These are phyloP conservation scores for Pelvicachromis taeniatus DNA, from an alignment of 2,113 vertebrate genomes.

Conservation along the genomic window DNA sequence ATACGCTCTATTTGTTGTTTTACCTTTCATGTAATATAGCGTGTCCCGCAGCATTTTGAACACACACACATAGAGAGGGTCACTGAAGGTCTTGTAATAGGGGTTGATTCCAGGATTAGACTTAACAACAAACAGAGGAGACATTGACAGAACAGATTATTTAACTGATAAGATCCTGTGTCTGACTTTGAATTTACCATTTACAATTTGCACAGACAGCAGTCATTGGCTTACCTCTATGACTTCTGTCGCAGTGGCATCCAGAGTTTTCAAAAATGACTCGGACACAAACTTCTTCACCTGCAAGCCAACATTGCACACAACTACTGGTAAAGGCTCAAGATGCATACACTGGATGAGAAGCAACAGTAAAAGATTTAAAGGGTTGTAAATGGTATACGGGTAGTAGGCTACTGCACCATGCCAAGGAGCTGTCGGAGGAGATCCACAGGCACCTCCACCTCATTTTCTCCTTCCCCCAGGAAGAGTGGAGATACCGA, in stretches of 20 bases:
- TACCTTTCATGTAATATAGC: constrained; percentile 91
- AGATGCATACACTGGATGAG: neutral
- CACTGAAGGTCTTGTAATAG: constrained; percentile 88
- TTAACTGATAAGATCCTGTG: neutral
- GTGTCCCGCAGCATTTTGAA: constrained; percentile 98
- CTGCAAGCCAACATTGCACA: constrained; percentile 50
- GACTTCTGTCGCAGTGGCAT: constrained; percentile 75
- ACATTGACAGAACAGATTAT: constrained; percentile 10
- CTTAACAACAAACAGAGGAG: constrained; percentile 64
- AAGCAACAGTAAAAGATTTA: neutral
- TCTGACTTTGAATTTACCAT: neutral
- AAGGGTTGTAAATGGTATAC: fast-evolving
- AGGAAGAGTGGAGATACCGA: constrained; percentile 89
- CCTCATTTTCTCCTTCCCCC: constrained; percentile 80
- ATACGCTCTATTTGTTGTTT: neutral
- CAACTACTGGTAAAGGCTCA: neutral
- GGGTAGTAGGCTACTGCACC: constrained; percentile 63
- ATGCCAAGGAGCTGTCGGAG: constrained; percentile 84
- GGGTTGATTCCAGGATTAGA: constrained; percentile 74
- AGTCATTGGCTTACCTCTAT: constrained; percentile 73
- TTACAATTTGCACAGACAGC: neutral
- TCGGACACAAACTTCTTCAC: constrained; percentile 75
- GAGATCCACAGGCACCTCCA: constrained; percentile 82
- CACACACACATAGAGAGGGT: constrained; percentile 89
- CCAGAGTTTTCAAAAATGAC: constrained; percentile 83